Base-by-base conservation (phyloP, 2,888 invertebrate genomes). In the Cenopis cana region DNA sequence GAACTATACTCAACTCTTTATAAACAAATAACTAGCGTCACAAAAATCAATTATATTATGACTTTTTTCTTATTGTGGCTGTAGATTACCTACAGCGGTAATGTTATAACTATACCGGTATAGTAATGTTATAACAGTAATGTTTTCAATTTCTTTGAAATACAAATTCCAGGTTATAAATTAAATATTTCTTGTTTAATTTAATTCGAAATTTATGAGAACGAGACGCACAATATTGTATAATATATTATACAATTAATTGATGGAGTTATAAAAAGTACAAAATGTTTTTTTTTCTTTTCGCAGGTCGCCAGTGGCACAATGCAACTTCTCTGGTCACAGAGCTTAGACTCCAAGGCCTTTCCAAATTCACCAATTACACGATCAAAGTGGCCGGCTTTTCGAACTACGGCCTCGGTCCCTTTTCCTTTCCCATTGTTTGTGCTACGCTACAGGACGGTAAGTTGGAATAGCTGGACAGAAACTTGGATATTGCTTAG, bases 361-460 rank as follows among this genome's bases (percentile, higher is more conserved):
- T 98, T 72, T 94, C 96, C 80, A 97, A 97, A 85, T 97, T 95
- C 83, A 96, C 97, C 38, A 98, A 98, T 94, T 98, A 98, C 87
- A 97, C 97, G 38, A 95, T 98, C 77, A 95, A 97, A 86, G 97
- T 98, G 17, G 93, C 97, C 76, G 98, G 98, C 1, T 97, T 96
- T 85, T 98, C 98, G 0, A 95, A 96, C 78, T 97, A 96, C 66
- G 98, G 98, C 1, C 96, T 97, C 79, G 98, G 98, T 4, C 95
- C 96, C 29, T 94, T 96, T 79, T 97, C 97, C 77, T 93, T 94
- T 62, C 95, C 97, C 20, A 94, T 97, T 82, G 96, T 95, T 82
- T 97, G 98, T 82, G 94, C 95, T 56, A 98, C 98, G 0, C 95
- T 97, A 78, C 97, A 98, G 89, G 98, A 98, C 87, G 95, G 97